Conservation (phyloP, 2,113 vertebrate genomes). For the Oreotragus oreotragus region DNA sequence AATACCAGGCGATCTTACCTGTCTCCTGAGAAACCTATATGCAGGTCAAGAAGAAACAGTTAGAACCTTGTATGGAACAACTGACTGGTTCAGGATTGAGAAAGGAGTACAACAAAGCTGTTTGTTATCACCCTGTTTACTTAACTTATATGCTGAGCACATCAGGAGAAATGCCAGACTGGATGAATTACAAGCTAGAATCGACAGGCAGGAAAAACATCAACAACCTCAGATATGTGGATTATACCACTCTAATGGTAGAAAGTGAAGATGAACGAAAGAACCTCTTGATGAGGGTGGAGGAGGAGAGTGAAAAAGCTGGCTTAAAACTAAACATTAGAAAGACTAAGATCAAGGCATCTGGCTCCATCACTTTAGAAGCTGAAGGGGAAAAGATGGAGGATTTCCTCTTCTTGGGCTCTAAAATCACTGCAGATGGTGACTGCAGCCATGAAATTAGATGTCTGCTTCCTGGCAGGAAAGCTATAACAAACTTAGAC, state of each 20-base stretch:
- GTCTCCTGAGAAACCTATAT: not conserved
- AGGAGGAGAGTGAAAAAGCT: not conserved
- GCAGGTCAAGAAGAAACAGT: not conserved
- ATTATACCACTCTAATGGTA: not conserved
- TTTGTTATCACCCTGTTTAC: not conserved
- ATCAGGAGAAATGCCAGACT: not conserved
- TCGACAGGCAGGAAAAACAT: not conserved
- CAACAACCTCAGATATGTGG: not conserved
- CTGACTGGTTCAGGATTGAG: not conserved
- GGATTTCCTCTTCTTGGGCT: not conserved
- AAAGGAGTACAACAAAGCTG: not conserved
- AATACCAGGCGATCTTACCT: not conserved
- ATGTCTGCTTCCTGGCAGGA: not conserved
- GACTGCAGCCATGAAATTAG: not conserved
- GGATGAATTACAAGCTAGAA: not conserved
- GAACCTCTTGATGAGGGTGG: not conserved
- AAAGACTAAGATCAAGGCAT: not conserved
- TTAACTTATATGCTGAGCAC: not conserved
- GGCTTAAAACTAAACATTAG: not conserved
- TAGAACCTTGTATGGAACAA: not conserved
- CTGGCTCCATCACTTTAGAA: not conserved
- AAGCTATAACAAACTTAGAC: not conserved
- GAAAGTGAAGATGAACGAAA: not conserved
- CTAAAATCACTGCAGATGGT: not conserved
- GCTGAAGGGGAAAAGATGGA: not conserved